These are phyloP conservation scores for Sarcophaga subvicina DNA, from an alignment of 2,888 invertebrate genomes.

Conservation along the genomic window DNA sequence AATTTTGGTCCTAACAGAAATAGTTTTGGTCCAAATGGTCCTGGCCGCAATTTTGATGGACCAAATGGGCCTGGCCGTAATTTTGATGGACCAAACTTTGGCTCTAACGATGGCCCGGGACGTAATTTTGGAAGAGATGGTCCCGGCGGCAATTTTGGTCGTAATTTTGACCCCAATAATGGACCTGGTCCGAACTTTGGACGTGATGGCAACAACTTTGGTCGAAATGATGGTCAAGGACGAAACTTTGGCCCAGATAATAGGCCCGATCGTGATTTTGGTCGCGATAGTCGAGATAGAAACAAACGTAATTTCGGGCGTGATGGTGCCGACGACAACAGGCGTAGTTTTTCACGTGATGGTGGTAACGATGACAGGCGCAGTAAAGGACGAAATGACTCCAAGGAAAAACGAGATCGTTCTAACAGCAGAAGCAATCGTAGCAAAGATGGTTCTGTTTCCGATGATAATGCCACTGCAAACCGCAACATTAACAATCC, in stretches of 20 bases:
- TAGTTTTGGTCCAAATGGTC: slow-evolving; percentile 49
- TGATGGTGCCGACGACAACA: slow-evolving; percentile 52
- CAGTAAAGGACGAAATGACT: background rate
- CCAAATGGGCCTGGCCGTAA: slow-evolving; percentile 52
- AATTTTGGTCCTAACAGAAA: slow-evolving; percentile 50
- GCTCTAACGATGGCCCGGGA: slow-evolving; percentile 15
- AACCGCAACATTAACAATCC: slow-evolving; percentile 72
- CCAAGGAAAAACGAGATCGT: slow-evolving; percentile 15
- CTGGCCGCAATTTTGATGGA: slow-evolving; percentile 59
- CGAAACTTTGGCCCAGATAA: slow-evolving; percentile 46
- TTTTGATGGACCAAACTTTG: slow-evolving; percentile 55
- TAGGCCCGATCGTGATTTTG: slow-evolving; percentile 37
- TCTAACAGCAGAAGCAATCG: slow-evolving; percentile 2
- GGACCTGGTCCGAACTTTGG: slow-evolving; percentile 30
- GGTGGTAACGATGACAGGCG: slow-evolving; percentile 46
- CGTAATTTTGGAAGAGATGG: slow-evolving; percentile 23
- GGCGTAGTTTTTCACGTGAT: slow-evolving; percentile 16
- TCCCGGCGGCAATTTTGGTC: slow-evolving; percentile 52
- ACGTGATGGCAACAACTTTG: slow-evolving; percentile 9
- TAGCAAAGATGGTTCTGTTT: slow-evolving; percentile 42
- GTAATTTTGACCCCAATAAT: slow-evolving; percentile 26
- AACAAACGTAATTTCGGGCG: slow-evolving; percentile 46
- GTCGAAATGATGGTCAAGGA: slow-evolving; percentile 32
- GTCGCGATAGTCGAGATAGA: slow-evolving; percentile 45
- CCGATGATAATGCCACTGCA: slow-evolving; percentile 36